Evolutionary conservation across 1,140 invertebrate species (phyloP).

Genomic region (Himalopsyche phryganea): DNA sequence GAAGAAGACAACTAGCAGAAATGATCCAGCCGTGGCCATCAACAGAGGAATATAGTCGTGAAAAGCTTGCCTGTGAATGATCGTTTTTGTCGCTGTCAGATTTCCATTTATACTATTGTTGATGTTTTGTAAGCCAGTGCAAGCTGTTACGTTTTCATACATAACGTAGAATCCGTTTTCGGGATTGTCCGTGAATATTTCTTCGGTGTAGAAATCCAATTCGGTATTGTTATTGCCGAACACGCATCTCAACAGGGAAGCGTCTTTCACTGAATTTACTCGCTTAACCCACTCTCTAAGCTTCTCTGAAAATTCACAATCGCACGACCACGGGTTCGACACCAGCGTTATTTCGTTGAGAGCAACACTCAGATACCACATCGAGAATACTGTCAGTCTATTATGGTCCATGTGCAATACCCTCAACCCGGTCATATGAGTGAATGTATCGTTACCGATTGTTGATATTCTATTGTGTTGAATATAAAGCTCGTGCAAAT

Average conservation of each 20-base stretch:
- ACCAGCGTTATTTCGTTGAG: slow-evolving; percentile 68
- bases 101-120: slow-evolving; percentile 68
- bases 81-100: slow-evolving; percentile 64
- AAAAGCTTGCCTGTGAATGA: slow-evolving; percentile 65
- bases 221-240: slow-evolving; percentile 58
- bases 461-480: slow-evolving; percentile 75
- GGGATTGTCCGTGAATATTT: slow-evolving; percentile 51
- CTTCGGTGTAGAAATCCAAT: slow-evolving; percentile 55
- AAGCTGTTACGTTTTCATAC: slow-evolving; percentile 54
- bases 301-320: slow-evolving; percentile 77
- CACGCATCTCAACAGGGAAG: slow-evolving; percentile 58
- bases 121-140: slow-evolving; percentile 60
- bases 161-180: slow-evolving; percentile 58
- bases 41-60: slow-evolving; percentile 78
- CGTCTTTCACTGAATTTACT: slow-evolving; percentile 62
- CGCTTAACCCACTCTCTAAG: slow-evolving; percentile 75
- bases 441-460: slow-evolving; percentile 78
- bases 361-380: slow-evolving; percentile 70
- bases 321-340: slow-evolving; percentile 84
- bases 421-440: slow-evolving; percentile 64
- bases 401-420: slow-evolving; percentile 77
- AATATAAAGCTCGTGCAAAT: slow-evolving; percentile 77
- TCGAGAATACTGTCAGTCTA: slow-evolving; percentile 64
- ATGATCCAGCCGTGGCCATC: slow-evolving; percentile 66
- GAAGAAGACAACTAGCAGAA: slow-evolving; percentile 67